phyloP scores from a whole-genome alignment of 2,888 invertebrate species.

The Empis stercorea region DNA sequence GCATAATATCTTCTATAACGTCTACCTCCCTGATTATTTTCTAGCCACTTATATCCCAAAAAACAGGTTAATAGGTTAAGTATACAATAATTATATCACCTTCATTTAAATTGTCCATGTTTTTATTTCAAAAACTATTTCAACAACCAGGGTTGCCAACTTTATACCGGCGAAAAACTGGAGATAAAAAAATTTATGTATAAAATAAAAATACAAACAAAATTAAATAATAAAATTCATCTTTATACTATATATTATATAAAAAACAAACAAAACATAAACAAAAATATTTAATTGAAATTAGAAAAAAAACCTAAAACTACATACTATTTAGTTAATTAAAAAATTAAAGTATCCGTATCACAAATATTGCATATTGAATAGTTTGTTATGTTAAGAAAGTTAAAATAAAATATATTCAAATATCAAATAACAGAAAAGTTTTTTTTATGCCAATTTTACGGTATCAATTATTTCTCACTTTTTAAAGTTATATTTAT shows the following conservation, averaged over 20 bases:
- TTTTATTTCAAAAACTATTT: no score
- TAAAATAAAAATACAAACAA: conserved; percentile 1
- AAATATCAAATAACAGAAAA: background rate
- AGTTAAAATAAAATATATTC: background rate
- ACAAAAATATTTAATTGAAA: conserved; percentile 1
- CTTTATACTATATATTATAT: background rate
- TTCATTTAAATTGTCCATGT: no score
- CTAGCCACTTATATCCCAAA: no score
- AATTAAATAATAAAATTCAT: conserved; percentile 1
- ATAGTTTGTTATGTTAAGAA: background rate
- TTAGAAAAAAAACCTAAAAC: conserved; percentile 1
- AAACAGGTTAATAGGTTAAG: no score
- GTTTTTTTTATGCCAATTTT: background rate
- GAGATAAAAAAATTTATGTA: conserved; percentile 1
- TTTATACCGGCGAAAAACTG: background rate
- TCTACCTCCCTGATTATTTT: no score
- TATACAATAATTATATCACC: no score
- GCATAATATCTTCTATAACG: no score
- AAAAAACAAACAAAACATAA: conserved; percentile 1
- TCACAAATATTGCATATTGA: background rate
- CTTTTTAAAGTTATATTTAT: conserved; percentile 1
- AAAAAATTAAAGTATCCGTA: background rate
- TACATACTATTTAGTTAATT: background rate
- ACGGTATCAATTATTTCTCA: background rate
- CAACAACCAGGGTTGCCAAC: background rate